These are phyloP conservation scores for Mesocentrotus franciscanus DNA, from an alignment of 53 echinoderm and acorn worm genomes.

Conservation along the genomic window DNA sequence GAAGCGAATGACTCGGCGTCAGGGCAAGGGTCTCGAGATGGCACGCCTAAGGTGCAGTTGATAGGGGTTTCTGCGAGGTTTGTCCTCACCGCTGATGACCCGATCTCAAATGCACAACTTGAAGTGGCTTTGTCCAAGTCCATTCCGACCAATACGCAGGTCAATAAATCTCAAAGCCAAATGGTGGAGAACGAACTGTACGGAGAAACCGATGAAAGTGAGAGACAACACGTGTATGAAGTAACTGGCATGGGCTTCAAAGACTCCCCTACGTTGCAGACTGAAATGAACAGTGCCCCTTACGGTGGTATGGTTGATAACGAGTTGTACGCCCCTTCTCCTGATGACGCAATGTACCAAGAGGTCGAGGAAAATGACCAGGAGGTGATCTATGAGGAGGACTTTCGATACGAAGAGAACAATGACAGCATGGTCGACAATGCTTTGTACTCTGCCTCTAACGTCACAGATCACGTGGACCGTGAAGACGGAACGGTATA, in stretches of 20 bases:
- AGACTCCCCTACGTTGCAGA: not conserved
- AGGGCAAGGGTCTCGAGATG: not conserved
- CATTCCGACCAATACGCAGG: not conserved
- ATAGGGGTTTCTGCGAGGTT: not conserved
- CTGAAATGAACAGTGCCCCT: not conserved
- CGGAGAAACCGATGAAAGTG: not conserved
- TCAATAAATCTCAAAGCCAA: not conserved
- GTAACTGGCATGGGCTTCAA: not conserved
- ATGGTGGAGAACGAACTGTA: slow-evolving; percentile 7
- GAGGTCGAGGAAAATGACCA: not conserved
- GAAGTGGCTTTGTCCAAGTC: not conserved
- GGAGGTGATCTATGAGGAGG: not conserved
- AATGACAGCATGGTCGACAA: not conserved
- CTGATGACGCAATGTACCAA: not conserved
- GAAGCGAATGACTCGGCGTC: not conserved
- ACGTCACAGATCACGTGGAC: not conserved
- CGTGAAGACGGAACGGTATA: not conserved
- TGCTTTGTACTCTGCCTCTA: not conserved
- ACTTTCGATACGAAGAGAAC: not conserved
- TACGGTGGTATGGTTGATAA: not conserved
- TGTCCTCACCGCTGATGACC: not conserved
- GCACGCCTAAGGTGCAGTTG: not conserved
- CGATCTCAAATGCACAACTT: not conserved
- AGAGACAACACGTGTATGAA: not conserved
- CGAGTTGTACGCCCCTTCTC: not conserved